A percentile compares a stretch with the other conserved stretches of the same genome.
Conservation (phyloP, 2,113 vertebrate genomes). For the Apeltes quadracus region DNA sequence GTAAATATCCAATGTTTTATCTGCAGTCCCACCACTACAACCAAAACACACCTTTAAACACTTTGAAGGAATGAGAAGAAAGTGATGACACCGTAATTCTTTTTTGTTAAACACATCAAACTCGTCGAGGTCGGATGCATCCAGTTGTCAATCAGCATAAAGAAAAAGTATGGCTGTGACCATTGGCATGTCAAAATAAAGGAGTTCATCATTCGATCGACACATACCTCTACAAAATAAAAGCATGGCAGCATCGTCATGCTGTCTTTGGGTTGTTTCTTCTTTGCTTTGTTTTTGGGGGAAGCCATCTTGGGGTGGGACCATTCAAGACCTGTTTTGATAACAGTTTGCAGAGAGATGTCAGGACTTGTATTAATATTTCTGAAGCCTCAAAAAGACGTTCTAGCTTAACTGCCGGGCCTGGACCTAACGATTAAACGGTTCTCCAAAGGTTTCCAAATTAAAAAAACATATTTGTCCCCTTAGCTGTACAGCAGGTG, state of each 20-base stretch:
- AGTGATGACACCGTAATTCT: constrained; percentile 7
- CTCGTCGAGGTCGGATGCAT: not conserved
- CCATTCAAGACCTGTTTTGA: constrained; percentile 70
- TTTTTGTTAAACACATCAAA: constrained; percentile 4
- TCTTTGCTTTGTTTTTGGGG: constrained; percentile 84
- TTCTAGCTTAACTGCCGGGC: constrained; percentile 1
- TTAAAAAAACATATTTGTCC: not conserved
- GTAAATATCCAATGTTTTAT: constrained; percentile 22
- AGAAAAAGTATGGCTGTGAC: not conserved
- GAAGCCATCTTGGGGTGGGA: constrained; percentile 75
- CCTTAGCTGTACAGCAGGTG: not conserved
- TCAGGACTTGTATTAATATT: constrained; percentile 13
- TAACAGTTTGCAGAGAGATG: constrained; percentile 8
- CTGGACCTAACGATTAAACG: not conserved
- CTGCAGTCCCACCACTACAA: not conserved
- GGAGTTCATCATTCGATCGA: constrained; percentile 2
- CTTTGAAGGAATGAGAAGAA: not conserved
- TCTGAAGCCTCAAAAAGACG: constrained; percentile 23
- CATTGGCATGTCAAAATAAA: not conserved
- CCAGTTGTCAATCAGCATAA: constrained; percentile 12
- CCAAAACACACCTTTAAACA: constrained; percentile 2
- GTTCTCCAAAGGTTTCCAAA: not conserved
- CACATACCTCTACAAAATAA: constrained; percentile 89
- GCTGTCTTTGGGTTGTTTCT: constrained; percentile 88
- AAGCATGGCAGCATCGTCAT: constrained; percentile 91